A percentile compares a stretch with the other conserved stretches of the same genome.
Evolutionary conservation across 2,113 vertebrate species (phyloP).

Genomic region (Hippolais icterina): DNA sequence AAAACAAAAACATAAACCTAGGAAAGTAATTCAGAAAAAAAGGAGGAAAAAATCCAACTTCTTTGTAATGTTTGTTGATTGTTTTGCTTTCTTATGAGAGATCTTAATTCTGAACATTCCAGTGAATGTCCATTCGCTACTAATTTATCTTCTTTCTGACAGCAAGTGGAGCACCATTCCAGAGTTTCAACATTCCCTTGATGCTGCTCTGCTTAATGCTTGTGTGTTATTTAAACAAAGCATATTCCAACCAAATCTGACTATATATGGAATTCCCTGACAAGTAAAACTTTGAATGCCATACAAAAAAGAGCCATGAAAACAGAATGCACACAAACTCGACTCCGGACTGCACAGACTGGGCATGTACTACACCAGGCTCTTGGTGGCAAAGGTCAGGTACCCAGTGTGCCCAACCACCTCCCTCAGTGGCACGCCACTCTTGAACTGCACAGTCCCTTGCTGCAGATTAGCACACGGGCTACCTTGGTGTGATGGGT

Average conservation of each 20-base stretch:
- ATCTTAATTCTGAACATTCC: slow-evolving; percentile 42
- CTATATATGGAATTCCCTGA: slow-evolving; percentile 74
- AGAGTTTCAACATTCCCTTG: neutral
- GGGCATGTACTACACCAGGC: slow-evolving; percentile 70
- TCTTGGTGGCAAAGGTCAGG: slow-evolving; percentile 95
- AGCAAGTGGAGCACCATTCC: slow-evolving; percentile 24
- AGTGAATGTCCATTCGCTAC: neutral
- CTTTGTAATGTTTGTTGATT: neutral
- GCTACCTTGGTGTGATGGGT: neutral
- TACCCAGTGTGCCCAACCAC: slow-evolving; percentile 95
- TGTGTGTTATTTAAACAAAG: slow-evolving; percentile 61
- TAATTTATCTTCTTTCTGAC: slow-evolving; percentile 31
- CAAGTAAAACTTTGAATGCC: slow-evolving; percentile 28
- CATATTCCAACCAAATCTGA: slow-evolving; percentile 42
- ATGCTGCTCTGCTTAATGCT: slow-evolving; percentile 39
- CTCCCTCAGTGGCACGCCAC: slow-evolving; percentile 83
- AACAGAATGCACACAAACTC: neutral
- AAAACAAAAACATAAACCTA: neutral
- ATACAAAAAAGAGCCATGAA: slow-evolving; percentile 10
- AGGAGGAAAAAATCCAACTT: neutral
- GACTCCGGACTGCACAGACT: neutral
- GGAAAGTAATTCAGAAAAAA: slow-evolving; percentile 8
- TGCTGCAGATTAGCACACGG: neutral
- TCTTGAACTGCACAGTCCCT: slow-evolving; percentile 76
- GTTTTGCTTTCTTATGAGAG: neutral